Conservation (phyloP, 2,888 invertebrate species). For the Kuschelorhynchus macadamiae region DNA sequence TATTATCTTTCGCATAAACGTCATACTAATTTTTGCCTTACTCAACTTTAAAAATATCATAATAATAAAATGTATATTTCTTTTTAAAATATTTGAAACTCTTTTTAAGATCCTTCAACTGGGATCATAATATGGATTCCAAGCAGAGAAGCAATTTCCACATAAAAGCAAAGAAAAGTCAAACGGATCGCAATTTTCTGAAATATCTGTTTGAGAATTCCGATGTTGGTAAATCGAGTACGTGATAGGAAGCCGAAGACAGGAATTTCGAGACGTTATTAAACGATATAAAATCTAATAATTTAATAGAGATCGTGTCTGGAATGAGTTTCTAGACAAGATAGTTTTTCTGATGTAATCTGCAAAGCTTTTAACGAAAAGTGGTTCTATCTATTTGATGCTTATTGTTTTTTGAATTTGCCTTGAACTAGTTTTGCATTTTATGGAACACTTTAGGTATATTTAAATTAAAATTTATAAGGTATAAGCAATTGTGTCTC, state of each 20-base stretch:
- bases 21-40: too few species aligned
- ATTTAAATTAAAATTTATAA: too few species aligned
- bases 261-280: slow-evolving; percentile 56
- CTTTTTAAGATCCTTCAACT: slow-evolving; percentile 12
- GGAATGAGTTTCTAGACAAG: slow-evolving; percentile 23
- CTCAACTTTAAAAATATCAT: too few species aligned
- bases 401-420: too few species aligned
- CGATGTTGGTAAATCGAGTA: slow-evolving; percentile 65
- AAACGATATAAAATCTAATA: slow-evolving; percentile 55
- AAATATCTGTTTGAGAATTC: slow-evolving; percentile 66
- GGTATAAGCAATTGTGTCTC: too few species aligned
- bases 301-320: slow-evolving; percentile 48
- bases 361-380: too few species aligned
- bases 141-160: slow-evolving; percentile 43
- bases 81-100: not conserved
- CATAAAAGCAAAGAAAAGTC: slow-evolving; percentile 47
- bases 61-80: too few species aligned
- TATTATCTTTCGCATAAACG: too few species aligned
- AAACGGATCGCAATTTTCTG: slow-evolving; percentile 64
- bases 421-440: too few species aligned
- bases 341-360: slow-evolving; percentile 1
- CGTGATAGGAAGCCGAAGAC: slow-evolving; percentile 62
- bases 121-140: slow-evolving; percentile 47
- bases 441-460: too few species aligned
- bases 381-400: too few species aligned